Percentiles rank a stretch among this genome's conserved stretches.
Evolutionary conservation across 2,888 invertebrate species (phyloP).

Genomic region (Pegoplata infirma): DNA sequence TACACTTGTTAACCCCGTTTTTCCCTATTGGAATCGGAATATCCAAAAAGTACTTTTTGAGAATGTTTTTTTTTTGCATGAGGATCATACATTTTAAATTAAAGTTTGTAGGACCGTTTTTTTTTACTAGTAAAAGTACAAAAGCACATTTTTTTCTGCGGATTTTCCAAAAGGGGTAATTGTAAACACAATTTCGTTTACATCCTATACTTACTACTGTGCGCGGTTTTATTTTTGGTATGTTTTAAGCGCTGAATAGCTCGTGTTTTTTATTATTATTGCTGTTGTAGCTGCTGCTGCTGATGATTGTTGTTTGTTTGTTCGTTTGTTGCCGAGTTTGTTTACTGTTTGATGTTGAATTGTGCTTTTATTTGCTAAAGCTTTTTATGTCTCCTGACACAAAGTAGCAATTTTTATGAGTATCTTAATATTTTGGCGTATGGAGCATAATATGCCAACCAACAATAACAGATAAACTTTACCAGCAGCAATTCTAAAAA

Average conservation of each 20-base stretch:
- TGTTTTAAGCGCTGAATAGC: slow-evolving; percentile 67
- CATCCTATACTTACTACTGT: no score
- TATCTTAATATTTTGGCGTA: slow-evolving; percentile 68
- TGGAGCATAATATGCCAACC: slow-evolving; percentile 9
- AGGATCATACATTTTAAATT: no score
- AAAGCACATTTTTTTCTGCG: no score
- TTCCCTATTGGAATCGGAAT: no score
- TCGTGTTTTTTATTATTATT: slow-evolving; percentile 63
- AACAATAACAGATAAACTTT: slow-evolving; percentile 5
- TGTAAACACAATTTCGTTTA: no score
- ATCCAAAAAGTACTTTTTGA: no score
- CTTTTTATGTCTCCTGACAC: slow-evolving; percentile 60
- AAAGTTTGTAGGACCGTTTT: no score
- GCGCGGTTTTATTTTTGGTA: slow-evolving; percentile 39
- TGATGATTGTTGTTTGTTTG: slow-evolving; percentile 28
- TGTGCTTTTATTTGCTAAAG: slow-evolving; percentile 53
- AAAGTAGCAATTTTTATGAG: slow-evolving; percentile 61
- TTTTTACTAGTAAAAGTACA: no score
- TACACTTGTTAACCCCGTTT: no score
- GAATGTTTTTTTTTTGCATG: no score
- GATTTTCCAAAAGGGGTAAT: no score
- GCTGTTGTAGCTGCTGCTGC: no score
- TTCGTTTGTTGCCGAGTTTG: slow-evolving; percentile 38
- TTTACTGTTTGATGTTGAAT: slow-evolving; percentile 25
- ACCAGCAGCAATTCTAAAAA: slow-evolving; percentile 10